Evolutionary conservation across 2,797 vertebrate genomes (phyloP).

Genomic region (Avahi laniger): DNA sequence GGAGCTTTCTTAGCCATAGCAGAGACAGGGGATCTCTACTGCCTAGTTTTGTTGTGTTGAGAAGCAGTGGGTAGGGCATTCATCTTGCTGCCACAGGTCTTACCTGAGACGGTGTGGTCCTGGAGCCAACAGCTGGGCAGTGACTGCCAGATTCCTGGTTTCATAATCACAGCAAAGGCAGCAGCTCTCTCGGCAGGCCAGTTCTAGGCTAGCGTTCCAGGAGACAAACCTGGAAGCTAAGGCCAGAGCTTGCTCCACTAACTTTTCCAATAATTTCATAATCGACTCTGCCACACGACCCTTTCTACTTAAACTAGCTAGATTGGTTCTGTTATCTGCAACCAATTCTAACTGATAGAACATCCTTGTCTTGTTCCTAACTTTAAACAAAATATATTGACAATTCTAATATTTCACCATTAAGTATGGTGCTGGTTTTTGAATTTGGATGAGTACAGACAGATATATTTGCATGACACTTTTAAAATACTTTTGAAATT

Average conservation of each 20-base stretch:
- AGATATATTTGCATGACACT: constrained; percentile 8
- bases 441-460: background rate
- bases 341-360: background rate
- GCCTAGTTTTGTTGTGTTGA: background rate
- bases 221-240: background rate
- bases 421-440: background rate
- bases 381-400: background rate
- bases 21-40: background rate
- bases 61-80: background rate
- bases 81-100: background rate
- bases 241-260: background rate
- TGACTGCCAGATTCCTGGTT: background rate
- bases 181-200: background rate
- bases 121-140: background rate
- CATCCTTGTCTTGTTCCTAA: background rate
- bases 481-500: constrained; percentile 18
- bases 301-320: background rate
- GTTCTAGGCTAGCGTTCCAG: background rate
- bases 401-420: background rate
- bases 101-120: background rate
- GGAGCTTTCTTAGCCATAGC: background rate
- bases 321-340: background rate
- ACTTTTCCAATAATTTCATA: background rate
- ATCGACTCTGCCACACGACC: background rate
- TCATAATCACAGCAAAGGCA: background rate